Base-by-base conservation (phyloP, 1,140 invertebrate species). In the Maconellicoccus hirsutus region DNA sequence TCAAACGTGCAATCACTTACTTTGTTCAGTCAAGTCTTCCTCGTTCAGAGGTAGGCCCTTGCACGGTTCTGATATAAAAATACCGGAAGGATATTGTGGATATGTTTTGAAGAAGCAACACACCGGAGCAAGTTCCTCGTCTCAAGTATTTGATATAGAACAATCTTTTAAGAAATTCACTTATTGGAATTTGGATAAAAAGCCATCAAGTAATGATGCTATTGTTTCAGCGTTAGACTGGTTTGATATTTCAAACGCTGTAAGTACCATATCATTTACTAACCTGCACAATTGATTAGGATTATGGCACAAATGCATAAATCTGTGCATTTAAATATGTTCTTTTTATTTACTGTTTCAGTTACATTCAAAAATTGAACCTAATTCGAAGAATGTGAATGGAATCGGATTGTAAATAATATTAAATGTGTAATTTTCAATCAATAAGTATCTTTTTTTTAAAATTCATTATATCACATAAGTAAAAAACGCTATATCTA, bases 151-250 rank as follows among this genome's bases (percentile, higher is more conserved):
- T 22, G 12, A 52, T 22, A 27, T 42, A 1, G 39, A 42, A 21
- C 70, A 52, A 42, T 21, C 3, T 52, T 70, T 70, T n/a, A 16
- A 52, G 16, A 42, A 38, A 25, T 82, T 91, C 69, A 84, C 81
- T 0, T 86, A 87, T 76, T 92, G 90, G 90, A 91, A 92, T 78
- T 90, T 89, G 82, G 89, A 91, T 75, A 87, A 85, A 25, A 19
- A 70, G 59, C 87, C 89, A 39, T 86, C 84, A 4, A 83, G 83
- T 74, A 87, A 89, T 78, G 89, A 92, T 78, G 79, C 82, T 19
- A 77, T 90, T 69, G 73, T 80, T 1, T 82, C 85, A 77, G 85
- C 87, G 12, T 74, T 91, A 63, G 84, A 89, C 73, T 92, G 89
- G 89, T 83, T 90, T n/a, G 84, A 88, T 73, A 84, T 92, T 39